These are phyloP conservation scores for Megaustenia siamemsis DNA, from an alignment of 2,888 invertebrate species.

Conservation along the genomic window DNA sequence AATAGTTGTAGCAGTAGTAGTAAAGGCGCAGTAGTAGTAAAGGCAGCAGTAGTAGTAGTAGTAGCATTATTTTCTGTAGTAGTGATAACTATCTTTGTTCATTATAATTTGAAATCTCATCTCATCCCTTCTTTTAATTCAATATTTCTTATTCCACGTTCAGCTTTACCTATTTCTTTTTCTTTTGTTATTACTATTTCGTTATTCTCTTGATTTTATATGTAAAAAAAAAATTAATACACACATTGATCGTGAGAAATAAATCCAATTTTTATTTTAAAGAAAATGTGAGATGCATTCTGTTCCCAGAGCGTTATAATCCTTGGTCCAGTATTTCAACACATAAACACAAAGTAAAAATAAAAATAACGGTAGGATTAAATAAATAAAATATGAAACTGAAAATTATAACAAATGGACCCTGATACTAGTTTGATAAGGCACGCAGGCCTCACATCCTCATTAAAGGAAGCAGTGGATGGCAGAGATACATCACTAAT, in stretches of 20 bases:
- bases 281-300: not conserved
- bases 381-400: constrained; percentile 38
- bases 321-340: too few relatives aligned
- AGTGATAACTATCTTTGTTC: too few relatives aligned
- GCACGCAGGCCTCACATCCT: constrained; percentile 25
- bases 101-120: too few relatives aligned
- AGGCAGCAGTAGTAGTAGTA: too few relatives aligned
- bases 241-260: not conserved
- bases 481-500: constrained; percentile 42
- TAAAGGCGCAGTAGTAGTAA: too few relatives aligned
- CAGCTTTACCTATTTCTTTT: not conserved
- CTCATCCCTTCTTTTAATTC: not conserved
- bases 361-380: not conserved
- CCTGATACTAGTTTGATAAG: constrained; percentile 27
- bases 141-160: not conserved
- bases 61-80: too few relatives aligned
- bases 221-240: not conserved
- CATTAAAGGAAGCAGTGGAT: constrained; percentile 32
- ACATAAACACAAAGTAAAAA: too few relatives aligned
- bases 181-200: not conserved
- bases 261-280: not conserved
- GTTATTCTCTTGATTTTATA: not conserved
- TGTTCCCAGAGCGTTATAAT: too few relatives aligned
- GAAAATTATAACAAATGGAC: constrained; percentile 41
- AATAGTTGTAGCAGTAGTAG: too few relatives aligned